Evolutionary conservation across 1,140 invertebrate species (phyloP).

Genomic region (Musca domestica): DNA sequence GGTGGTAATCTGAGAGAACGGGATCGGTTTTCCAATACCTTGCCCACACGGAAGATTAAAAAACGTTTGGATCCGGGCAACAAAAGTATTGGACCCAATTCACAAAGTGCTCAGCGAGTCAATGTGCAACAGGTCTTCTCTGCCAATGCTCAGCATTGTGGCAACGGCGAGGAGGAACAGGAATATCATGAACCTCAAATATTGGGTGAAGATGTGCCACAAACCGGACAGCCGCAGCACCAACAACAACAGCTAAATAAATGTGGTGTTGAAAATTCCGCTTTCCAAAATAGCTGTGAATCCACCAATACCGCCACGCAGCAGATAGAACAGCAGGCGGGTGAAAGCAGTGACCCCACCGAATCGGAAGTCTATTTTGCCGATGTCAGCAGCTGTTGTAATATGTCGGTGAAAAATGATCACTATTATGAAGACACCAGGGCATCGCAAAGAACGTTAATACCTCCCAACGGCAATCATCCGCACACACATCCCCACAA

Average conservation of each 20-base stretch:
- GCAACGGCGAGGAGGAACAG: conserved; percentile 20
- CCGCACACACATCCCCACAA: not conserved
- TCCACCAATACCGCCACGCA: conserved; percentile 4
- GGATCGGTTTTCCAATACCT: conserved; percentile 56
- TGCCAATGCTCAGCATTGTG: not conserved
- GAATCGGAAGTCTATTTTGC: conserved; percentile 82
- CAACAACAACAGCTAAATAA: conserved; percentile 9
- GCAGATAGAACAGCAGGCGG: not conserved
- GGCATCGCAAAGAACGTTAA: conserved; percentile 7
- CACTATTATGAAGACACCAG: conserved; percentile 50
- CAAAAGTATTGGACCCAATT: conserved; percentile 45
- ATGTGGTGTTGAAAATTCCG: conserved; percentile 46
- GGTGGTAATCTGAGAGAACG: conserved; percentile 51
- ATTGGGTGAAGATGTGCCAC: not conserved
- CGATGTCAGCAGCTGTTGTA: conserved; percentile 81
- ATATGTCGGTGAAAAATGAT: conserved; percentile 67
- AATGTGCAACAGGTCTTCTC: conserved; percentile 54
- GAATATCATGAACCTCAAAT: conserved; percentile 16
- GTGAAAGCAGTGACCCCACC: conserved; percentile 54
- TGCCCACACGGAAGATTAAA: conserved; percentile 58
- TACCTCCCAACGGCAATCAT: conserved; percentile 8
- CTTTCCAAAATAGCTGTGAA: conserved; percentile 39
- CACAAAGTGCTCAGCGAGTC: conserved; percentile 38
- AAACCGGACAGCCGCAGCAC: not conserved
- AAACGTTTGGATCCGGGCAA: conserved; percentile 56